Evolutionary conservation across 2,113 vertebrate species (phyloP).

Genomic region (Perca flavescens): DNA sequence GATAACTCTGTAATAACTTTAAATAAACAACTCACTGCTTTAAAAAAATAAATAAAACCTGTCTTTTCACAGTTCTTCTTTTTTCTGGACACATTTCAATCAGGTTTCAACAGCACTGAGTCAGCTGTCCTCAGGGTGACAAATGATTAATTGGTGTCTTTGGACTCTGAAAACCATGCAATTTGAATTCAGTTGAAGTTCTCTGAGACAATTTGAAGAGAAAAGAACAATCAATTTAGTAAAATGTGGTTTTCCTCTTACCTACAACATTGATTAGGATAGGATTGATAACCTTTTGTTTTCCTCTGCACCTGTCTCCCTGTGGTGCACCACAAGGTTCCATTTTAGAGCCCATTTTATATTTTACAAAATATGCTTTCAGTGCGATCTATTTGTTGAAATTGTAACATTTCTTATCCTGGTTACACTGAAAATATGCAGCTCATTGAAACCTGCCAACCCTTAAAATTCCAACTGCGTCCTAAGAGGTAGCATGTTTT

Average conservation of each 20-base stretch:
- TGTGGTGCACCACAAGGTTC: constrained; percentile 2
- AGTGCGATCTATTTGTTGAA: background rate
- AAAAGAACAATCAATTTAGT: background rate
- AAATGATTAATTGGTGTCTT: constrained; percentile 41
- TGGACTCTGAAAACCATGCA: constrained; percentile 8
- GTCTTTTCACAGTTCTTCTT: constrained; percentile 19
- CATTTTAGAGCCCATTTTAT: background rate
- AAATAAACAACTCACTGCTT: background rate
- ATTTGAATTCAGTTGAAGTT: constrained; percentile 26
- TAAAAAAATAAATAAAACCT: background rate
- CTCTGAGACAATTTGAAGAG: background rate
- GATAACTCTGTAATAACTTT: background rate
- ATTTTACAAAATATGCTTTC: background rate
- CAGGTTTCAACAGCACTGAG: constrained; percentile 36
- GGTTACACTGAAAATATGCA: background rate
- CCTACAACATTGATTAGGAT: background rate
- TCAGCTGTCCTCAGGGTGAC: constrained; percentile 46
- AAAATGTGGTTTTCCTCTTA: constrained; percentile 6
- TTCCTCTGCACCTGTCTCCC: background rate
- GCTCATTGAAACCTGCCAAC: background rate
- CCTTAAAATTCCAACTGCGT: background rate
- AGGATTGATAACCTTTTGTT: background rate
- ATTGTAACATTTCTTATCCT: background rate
- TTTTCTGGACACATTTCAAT: constrained; percentile 20
- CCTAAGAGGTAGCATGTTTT: background rate